Evolutionary conservation across 2,113 vertebrate species (phyloP).

Genomic region (Scopus umbretta): DNA sequence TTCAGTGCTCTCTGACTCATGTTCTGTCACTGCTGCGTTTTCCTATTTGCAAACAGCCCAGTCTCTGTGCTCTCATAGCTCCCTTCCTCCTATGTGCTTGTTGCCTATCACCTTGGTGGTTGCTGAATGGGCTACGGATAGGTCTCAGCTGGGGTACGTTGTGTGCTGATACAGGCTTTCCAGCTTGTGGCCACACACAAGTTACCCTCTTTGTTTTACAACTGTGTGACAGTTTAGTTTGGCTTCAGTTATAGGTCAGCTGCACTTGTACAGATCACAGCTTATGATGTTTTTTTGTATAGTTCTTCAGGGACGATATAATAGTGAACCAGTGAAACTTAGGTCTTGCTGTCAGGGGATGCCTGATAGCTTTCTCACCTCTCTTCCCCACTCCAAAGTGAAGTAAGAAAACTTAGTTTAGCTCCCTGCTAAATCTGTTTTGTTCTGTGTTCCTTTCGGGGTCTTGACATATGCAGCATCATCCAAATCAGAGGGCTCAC

Average conservation of each 20-base stretch:
- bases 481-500: slow-evolving; percentile 92
- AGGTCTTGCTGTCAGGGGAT: neutral
- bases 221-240: neutral
- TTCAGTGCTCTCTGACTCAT: neutral
- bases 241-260: neutral
- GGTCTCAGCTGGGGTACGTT: neutral
- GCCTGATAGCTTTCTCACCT: neutral
- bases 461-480: slow-evolving; percentile 75
- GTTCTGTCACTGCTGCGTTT: neutral
- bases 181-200: neutral
- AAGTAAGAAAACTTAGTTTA: neutral
- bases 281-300: neutral
- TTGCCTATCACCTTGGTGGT: neutral
- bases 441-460: slow-evolving; percentile 22
- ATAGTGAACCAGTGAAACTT: neutral
- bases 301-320: neutral
- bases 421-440: neutral
- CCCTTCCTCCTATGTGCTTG: neutral
- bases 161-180: neutral
- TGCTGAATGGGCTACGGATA: neutral
- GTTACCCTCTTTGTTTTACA: neutral
- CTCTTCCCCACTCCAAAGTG: neutral
- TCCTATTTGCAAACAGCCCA: neutral
- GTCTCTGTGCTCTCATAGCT: neutral
- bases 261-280: neutral